A percentile compares a stretch with the other conserved stretches of the same genome.
These are phyloP conservation scores for Heliconius hortense DNA, from an alignment of 2,888 invertebrate genomes.

Conservation along the genomic window DNA sequence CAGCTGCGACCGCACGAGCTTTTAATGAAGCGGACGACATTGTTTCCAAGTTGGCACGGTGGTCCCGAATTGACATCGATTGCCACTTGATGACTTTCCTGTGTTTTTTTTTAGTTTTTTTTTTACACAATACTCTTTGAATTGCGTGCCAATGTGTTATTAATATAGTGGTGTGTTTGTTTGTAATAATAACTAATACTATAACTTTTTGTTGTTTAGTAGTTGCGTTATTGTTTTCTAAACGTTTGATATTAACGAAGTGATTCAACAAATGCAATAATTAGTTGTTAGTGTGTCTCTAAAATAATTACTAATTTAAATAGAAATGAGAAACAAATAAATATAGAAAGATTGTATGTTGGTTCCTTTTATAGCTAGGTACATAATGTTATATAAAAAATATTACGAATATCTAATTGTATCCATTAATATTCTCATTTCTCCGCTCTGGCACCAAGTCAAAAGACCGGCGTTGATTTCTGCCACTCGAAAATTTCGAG, in stretches of 20 bases:
- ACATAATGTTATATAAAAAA: too few species aligned
- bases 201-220: background rate
- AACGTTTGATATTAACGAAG: background rate
- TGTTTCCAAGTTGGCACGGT: constrained; percentile 59
- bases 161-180: background rate
- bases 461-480: too few species aligned
- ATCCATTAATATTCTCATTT: too few species aligned
- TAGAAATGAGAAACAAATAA: too few species aligned
- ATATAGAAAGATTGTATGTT: too few species aligned
- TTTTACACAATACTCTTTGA: constrained; percentile 25
- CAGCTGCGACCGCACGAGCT: constrained; percentile 74
- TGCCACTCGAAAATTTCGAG: too few species aligned
- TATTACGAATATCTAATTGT: too few species aligned
- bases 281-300: too few species aligned
- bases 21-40: constrained; percentile 62
- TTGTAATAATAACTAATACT: background rate
- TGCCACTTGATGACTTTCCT: constrained; percentile 68
- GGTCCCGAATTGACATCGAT: constrained; percentile 69
- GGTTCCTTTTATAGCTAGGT: too few species aligned
- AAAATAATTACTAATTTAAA: too few species aligned
- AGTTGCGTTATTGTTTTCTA: background rate
- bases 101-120: constrained; percentile 46
- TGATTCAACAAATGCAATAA: too few species aligned
- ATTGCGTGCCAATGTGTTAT: constrained; percentile 30
- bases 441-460: too few species aligned